These are phyloP conservation scores for Leucosticte australis DNA, from an alignment of 2,113 vertebrate species.

Conservation along the genomic window DNA sequence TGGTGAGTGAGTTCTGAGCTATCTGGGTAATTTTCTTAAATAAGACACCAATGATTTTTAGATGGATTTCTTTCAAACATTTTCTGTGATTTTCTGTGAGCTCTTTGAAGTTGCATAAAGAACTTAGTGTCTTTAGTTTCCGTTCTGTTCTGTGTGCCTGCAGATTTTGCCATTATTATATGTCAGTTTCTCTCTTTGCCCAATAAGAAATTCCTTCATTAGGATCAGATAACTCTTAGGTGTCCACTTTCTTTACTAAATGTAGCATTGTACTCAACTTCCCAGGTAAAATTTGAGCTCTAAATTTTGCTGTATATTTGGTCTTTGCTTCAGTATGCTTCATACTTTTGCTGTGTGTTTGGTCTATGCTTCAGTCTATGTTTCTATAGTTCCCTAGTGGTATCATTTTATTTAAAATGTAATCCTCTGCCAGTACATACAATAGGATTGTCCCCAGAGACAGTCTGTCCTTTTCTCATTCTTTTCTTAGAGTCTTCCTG, in stretches of 20 bases:
- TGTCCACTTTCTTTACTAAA: background rate
- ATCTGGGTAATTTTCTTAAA: background rate
- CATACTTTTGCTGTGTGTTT: background rate
- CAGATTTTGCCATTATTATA: background rate
- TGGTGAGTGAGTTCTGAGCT: background rate
- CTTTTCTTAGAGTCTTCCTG: background rate
- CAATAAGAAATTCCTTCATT: background rate
- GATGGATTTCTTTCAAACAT: background rate
- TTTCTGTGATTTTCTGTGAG: background rate
- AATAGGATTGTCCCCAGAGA: background rate
- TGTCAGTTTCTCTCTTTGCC: background rate
- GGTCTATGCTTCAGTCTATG: background rate
- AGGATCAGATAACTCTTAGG: background rate
- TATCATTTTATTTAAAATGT: background rate
- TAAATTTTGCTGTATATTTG: background rate
- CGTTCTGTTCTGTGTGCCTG: background rate
- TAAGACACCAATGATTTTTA: background rate
- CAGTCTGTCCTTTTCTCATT: background rate
- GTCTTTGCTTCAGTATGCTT: background rate
- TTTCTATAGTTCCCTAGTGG: background rate
- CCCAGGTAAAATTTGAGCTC: background rate
- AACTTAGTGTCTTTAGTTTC: background rate
- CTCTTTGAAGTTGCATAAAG: background rate
- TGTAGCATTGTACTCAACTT: background rate
- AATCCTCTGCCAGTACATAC: background rate